Conservation (phyloP, 2,797 vertebrate genomes). For the Xyrichtys novacula region DNA sequence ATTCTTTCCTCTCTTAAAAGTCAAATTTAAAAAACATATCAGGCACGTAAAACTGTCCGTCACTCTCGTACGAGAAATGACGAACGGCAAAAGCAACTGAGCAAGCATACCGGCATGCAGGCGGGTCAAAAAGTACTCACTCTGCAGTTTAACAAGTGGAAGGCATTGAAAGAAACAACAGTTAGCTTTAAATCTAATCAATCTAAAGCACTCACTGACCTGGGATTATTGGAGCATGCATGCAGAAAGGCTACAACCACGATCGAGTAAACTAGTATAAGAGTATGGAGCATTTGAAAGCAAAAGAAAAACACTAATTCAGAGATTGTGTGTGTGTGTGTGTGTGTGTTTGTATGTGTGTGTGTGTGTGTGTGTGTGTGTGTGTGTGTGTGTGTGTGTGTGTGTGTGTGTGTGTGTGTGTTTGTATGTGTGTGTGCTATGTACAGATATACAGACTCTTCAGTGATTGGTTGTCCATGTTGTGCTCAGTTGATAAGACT, state of each 20-base stretch:
- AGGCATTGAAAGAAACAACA: conserved; percentile 91
- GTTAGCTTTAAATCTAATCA: conserved; percentile 81
- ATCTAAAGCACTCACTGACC: conserved; percentile 73
- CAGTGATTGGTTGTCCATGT: conserved; percentile 39
- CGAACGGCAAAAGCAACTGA: conserved; percentile 1
- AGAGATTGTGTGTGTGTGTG: conserved; percentile 89
- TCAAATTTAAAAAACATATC: conserved; percentile 8
- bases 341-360: too few species aligned
- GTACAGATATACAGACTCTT: conserved; percentile 88
- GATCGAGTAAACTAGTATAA: conserved; percentile 78
- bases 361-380: too few species aligned
- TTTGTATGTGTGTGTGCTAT: conserved; percentile 92
- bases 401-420: too few species aligned
- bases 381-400: too few species aligned
- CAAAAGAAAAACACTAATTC: conserved; percentile 81
- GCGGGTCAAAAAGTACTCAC: conserved; percentile 86
- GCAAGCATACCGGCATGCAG: conserved; percentile 62
- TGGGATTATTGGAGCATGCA: conserved; percentile 83
- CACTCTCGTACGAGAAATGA: conserved; percentile 19
- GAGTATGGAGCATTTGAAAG: conserved; percentile 61
- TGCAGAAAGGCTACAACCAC: conserved; percentile 68
- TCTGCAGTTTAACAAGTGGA: conserved; percentile 86
- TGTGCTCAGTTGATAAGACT: conserved; percentile 75
- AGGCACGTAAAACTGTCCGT: conserved; percentile 7
- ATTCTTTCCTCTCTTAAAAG: conserved; percentile 7